Evolutionary conservation across 1,140 invertebrate genomes (phyloP).

Genomic region (Anagrus nilaparvatae): DNA sequence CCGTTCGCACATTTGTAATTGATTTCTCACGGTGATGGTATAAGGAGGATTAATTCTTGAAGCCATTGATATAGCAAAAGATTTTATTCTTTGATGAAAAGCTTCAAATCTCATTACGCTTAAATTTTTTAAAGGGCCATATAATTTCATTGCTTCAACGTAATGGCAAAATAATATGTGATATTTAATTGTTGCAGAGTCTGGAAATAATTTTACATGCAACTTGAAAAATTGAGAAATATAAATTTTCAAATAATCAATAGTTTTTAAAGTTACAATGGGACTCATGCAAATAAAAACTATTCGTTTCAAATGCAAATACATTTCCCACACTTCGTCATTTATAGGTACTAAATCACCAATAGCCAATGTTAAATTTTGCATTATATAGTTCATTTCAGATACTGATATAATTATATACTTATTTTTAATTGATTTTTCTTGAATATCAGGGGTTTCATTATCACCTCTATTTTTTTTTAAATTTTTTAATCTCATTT

Average conservation of each 20-base stretch:
- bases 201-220: not conserved
- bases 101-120: constrained; percentile 1
- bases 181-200: not conserved
- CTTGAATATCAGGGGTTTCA: constrained; percentile 7
- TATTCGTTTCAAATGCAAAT: not conserved
- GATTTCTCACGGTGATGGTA: too few relatives aligned
- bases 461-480: constrained; percentile 5
- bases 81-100: too few relatives aligned
- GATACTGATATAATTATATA: constrained; percentile 22
- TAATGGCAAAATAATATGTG: not conserved
- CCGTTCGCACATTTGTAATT: too few relatives aligned
- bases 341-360: constrained; percentile 1
- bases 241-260: not conserved
- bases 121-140: not conserved
- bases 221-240: not conserved
- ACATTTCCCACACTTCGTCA: not conserved
- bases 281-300: not conserved
- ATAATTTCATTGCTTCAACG: not conserved
- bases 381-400: constrained; percentile 19
- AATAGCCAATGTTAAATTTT: constrained; percentile 2
- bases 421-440: constrained; percentile 20
- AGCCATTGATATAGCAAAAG: too few relatives aligned
- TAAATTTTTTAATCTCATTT: constrained; percentile 11
- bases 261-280: too few relatives aligned
- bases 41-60: too few relatives aligned